A percentile compares a stretch with the other conserved stretches of the same genome.
phyloP scores from a whole-genome alignment of 1,140 invertebrate species.

The Drosophila quadrilineata region DNA sequence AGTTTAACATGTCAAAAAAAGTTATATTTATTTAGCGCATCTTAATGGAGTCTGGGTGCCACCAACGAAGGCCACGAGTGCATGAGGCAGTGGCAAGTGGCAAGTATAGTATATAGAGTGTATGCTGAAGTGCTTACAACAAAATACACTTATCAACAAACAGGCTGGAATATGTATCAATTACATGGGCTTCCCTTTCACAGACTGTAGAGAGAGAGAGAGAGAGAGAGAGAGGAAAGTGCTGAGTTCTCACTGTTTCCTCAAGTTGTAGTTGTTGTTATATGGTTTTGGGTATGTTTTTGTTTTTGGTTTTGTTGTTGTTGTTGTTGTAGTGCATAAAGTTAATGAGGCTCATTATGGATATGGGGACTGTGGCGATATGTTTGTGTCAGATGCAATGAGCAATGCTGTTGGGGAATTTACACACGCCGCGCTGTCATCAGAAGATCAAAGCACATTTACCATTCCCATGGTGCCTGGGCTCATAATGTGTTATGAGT shows the following conservation, averaged over 20 bases:
- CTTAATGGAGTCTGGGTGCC: neutral
- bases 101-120: conserved; percentile 1
- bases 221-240: no score
- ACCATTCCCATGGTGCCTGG: conserved; percentile 34
- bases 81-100: conserved; percentile 24
- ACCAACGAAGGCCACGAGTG: neutral
- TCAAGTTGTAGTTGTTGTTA: conserved; percentile 5
- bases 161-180: conserved; percentile 71
- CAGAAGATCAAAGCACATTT: conserved; percentile 61
- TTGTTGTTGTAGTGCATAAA: conserved; percentile 44
- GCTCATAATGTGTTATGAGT: conserved; percentile 75
- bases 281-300: conserved; percentile 52
- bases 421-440: conserved; percentile 56
- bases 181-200: conserved; percentile 34
- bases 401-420: conserved; percentile 47
- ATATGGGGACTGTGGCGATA: conserved; percentile 74
- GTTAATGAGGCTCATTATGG: conserved; percentile 78
- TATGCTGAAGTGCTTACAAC: conserved; percentile 65
- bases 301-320: conserved; percentile 2
- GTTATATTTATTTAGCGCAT: neutral
- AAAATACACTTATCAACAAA: conserved; percentile 73
- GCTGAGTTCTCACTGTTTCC: no score
- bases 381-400: conserved; percentile 68
- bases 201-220: no score
- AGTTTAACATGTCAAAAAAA: no score